Evolutionary conservation across 2,113 vertebrate species (phyloP), one percentile per base, ranked within the genome.

Genomic region (Sylvietta virens): DNA sequence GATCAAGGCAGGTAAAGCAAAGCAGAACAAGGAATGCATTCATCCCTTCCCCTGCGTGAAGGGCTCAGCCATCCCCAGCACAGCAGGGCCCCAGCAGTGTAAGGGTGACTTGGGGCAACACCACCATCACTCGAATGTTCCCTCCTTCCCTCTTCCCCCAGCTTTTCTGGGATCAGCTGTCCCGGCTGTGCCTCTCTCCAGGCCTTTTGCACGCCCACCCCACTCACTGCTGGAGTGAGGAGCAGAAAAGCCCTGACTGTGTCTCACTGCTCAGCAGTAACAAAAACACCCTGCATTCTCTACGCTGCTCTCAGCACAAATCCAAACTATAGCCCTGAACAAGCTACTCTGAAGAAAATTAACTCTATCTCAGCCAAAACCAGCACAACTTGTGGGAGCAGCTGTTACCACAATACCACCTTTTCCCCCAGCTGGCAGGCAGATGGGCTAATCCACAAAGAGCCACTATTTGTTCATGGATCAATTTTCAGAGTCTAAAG

Each of bases 381-480:
- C 42, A 62, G 76, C 62, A 50, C 37, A 81, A 92, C 56, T 81
- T 54, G 50, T 71, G 1, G 2, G 76, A 96, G 84, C 97, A 97
- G 96, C 93, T 97, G 95, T 76, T 84, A 15, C 44, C 77, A 16
- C 4, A 37, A 42, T 62, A 21, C 39, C 72, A 93, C 86, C 83
- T 95, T 92, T 84, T 12, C 74, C 39, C 94, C 94, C 90, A 92
- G 93, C 95, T 97, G 86, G 86, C 71, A 84, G 90, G 76, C 97
- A 97, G 97, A 96, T 97, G 97, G 96, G 61, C 94, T 94, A 57
- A 94, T 94, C 86, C 84, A 92, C 91, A 95, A 95, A 94, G 92
- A 95, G 81, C 48, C 67, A 81, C 67, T 95, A 85, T 92, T 93
- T 97, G 72, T 88, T 86, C 93, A 51, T 71, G 85, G 92, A 92